These are phyloP conservation scores for Saguinus midas DNA, from an alignment of 2,113 vertebrate species.

Conservation along the genomic window DNA sequence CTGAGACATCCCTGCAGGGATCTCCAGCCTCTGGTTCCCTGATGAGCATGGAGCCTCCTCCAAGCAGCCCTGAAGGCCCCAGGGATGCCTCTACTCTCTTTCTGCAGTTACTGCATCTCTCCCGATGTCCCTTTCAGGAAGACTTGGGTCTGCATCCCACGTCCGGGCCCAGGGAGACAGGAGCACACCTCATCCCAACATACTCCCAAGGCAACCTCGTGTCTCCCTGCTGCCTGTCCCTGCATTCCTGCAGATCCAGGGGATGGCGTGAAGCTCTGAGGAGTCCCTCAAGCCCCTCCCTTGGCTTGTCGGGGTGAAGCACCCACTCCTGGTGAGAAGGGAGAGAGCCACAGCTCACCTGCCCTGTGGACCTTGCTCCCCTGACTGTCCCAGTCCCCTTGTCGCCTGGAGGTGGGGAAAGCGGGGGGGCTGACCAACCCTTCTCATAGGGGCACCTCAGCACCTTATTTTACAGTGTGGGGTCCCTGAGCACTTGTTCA, in stretches of 20 bases:
- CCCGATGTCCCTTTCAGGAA: background rate
- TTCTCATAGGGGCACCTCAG: rapidly evolving
- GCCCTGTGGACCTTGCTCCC: background rate
- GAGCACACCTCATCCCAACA: background rate
- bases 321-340: background rate
- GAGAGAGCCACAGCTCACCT: too few species aligned
- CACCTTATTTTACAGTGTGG: background rate
- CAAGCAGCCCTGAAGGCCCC: background rate
- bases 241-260: background rate
- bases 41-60: background rate
- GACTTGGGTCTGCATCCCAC: background rate
- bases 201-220: background rate
- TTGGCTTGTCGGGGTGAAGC: background rate
- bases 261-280: background rate
- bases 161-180: background rate
- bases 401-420: background rate
- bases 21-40: too few species aligned
- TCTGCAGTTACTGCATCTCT: background rate
- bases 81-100: background rate
- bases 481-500: background rate
- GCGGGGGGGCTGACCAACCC: too few species aligned
- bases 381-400: background rate
- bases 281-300: background rate
- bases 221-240: background rate
- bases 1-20: background rate